Evolutionary conservation across 2,888 invertebrate genomes (phyloP).

Genomic region (Leptopilina myrica): DNA sequence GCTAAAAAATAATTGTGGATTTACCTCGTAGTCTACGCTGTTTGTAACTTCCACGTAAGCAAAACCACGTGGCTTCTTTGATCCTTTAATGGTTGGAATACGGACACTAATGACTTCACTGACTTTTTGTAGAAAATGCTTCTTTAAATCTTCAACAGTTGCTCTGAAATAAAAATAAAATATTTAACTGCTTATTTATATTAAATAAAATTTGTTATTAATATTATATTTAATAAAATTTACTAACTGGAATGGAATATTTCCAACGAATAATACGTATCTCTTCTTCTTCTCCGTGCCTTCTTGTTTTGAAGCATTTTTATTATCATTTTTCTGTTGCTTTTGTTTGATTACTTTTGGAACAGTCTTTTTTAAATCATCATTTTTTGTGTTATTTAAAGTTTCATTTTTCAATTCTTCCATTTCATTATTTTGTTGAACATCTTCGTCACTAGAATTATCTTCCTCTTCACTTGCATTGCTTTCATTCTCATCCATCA

Average conservation of each 20-base stretch:
- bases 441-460: slow-evolving; percentile 7
- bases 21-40: slow-evolving; percentile 76
- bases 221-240: not conserved
- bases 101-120: slow-evolving; percentile 72
- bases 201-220: too few species aligned
- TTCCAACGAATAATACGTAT: slow-evolving; percentile 77
- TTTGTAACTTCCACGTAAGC: slow-evolving; percentile 76
- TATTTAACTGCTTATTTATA: not conserved
- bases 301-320: not conserved
- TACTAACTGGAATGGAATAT: slow-evolving; percentile 75
- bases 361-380: slow-evolving; percentile 39
- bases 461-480: slow-evolving; percentile 37
- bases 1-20: not conserved
- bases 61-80: slow-evolving; percentile 74
- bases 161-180: slow-evolving; percentile 59
- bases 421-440: slow-evolving; percentile 22
- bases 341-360: slow-evolving; percentile 33
- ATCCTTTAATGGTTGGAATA: slow-evolving; percentile 71
- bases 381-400: not conserved
- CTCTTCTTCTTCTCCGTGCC: slow-evolving; percentile 63
- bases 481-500: slow-evolving; percentile 37
- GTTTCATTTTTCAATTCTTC: slow-evolving; percentile 10
- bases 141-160: slow-evolving; percentile 72
- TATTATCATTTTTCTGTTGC: slow-evolving; percentile 37
- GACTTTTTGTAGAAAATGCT: slow-evolving; percentile 76